Evolutionary conservation across 64 coral and sea anemone species (phyloP), one percentile per base, ranked within the genome.

Genomic region (Trachythela sp.): DNA sequence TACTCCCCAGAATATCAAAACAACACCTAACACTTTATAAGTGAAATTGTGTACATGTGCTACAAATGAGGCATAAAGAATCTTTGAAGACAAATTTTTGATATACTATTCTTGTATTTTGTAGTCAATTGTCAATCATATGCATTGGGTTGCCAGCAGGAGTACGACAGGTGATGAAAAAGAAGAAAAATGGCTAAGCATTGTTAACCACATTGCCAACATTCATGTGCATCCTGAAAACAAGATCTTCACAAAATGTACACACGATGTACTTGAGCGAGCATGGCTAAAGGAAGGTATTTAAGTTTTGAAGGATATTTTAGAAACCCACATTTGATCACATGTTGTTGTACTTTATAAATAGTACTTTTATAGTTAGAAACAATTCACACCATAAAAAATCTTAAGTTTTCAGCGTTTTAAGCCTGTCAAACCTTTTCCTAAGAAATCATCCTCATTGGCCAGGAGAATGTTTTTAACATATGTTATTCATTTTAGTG

Each of bases 91-190:
- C 20, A 80, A 80, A 35, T 80, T 6, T 36, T 80, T 37, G 37
- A 80, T 80, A 36, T 13, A 35, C 14, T 34, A 9, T 80, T 49
- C 8, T 80, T 37, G 75, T 37, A n/a, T 80, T 10, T 80, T 35
- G 35, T 29, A 80, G 75, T 80, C 32, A 13, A 80, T 80, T 80
- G 75, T 35, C 14, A 80, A 80, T 39, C 75, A 80, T 35, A 80
- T 80, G 75, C 35, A 80, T 80, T 80, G 75, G 75, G 75, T 80
- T 34, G 75, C 75, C 75, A 80, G 75, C 75, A 80, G 75, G 27
- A 80, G 75, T 29, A 80, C 31, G 35, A 80, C 75, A 80, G 75
- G 30, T 80, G 75, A 80, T 80, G 75, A 80, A 80, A 80, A 1
- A 80, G 75, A 80, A 80, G 4, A 80, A 80, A 80, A 80, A 80